phyloP scores from a whole-genome alignment of 2,888 invertebrate species.

The Tortricodes alternella region DNA sequence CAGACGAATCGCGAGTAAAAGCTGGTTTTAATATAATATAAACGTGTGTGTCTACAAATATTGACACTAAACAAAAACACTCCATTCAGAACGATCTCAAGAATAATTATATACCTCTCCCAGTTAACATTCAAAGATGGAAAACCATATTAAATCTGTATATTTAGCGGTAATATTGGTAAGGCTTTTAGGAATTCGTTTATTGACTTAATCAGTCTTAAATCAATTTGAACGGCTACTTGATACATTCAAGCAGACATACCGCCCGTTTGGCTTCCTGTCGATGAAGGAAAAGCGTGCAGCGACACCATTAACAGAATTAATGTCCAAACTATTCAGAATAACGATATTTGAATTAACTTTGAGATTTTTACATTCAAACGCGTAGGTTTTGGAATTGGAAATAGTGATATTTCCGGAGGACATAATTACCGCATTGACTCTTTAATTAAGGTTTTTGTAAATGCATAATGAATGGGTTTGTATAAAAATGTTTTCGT shows the following conservation, averaged over 20 bases:
- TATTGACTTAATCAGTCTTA: constrained; percentile 2
- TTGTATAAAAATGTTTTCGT: constrained; percentile 44
- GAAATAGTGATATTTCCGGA: constrained; percentile 53
- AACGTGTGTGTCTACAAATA: too few relatives aligned
- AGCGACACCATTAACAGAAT: constrained; percentile 33
- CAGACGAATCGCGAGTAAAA: too few relatives aligned
- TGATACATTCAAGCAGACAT: constrained; percentile 21
- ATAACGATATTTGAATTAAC: constrained; percentile 4
- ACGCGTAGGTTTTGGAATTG: constrained; percentile 9
- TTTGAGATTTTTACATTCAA: constrained; percentile 4
- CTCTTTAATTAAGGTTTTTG: constrained; percentile 47
- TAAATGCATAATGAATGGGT: constrained; percentile 53
- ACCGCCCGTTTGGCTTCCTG: constrained; percentile 43
- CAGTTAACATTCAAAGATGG: too few relatives aligned
- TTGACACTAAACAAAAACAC: too few relatives aligned
- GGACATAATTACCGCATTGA: constrained; percentile 42
- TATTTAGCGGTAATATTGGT: too few relatives aligned
- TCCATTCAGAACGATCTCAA: too few relatives aligned
- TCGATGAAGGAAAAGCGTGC: constrained; percentile 49
- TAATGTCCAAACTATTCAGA: constrained; percentile 23
- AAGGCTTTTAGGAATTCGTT: background rate
- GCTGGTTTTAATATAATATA: too few relatives aligned
- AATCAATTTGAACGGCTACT: constrained; percentile 8
- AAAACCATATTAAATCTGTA: too few relatives aligned
- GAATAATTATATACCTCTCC: too few relatives aligned